Evolutionary conservation across 2,113 vertebrate genomes (phyloP), one percentile per base, ranked within the genome.

Genomic region (Rhinogobius similis): DNA sequence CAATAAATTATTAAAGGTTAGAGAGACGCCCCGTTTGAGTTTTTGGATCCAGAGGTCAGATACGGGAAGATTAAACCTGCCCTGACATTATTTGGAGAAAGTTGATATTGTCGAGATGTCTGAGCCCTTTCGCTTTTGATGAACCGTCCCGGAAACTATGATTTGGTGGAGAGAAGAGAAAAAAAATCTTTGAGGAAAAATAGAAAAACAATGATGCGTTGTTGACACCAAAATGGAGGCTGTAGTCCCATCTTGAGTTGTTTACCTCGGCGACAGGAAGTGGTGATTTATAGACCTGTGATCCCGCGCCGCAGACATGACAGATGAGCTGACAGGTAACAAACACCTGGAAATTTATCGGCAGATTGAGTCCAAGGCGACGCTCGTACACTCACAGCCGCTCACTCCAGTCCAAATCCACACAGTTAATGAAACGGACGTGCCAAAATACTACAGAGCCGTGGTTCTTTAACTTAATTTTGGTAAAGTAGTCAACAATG

Each of bases 341-440:
- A 82, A 83, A 82, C 86, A 77, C 82, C 78, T 73, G 79, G 78
- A 78, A 61, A 87, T 88, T 39, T 85, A 85, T 87, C 73, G 84
- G 56, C 68, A 81, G 61, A 23, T 68, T 70, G 81, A 74, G 82
- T 27, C 72, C 62, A 27, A 65, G 77, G 81, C 32, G 75, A 55
- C 71, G 44, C 59, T 70, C 53, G 10, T 58, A 39, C 29, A 43
- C 48, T 36, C 21, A 5, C 63, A 36, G 74, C 66, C 66, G 74
- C 64, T 48, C 56, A 23, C 39, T 50, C 56, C 24, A 2, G 21
- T 27, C 56, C 62, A 72, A 27, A 43, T 65, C 68, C 67, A 13
- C 61, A 27, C 61, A 1, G 68, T 4, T 58, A 81, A 85, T 70
- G 55, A 58, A 61, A 77, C 48, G 65, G 18, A 32, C 5, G 10